phyloP scores from a whole-genome alignment of 2,888 invertebrate species.

The Lamellibrachia satsuma region DNA sequence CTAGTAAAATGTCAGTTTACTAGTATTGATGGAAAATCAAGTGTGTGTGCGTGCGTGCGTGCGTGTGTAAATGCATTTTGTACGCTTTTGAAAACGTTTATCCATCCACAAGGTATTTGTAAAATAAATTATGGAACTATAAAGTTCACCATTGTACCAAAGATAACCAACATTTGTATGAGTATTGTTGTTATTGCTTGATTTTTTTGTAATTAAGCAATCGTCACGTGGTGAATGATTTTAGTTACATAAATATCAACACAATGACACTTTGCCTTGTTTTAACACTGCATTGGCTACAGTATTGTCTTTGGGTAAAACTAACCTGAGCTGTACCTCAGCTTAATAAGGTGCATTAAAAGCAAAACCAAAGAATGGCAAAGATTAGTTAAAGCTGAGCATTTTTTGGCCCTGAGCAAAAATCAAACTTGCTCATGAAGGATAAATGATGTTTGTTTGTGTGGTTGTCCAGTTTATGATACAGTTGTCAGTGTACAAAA shows the following conservation, averaged over 20 bases:
- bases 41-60: neutral
- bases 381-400: neutral
- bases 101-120: neutral
- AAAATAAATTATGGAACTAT: neutral
- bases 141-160: neutral
- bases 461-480: neutral
- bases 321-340: neutral
- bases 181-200: too few species aligned
- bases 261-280: neutral
- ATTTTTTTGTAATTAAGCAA: too few species aligned
- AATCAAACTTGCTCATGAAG: neutral
- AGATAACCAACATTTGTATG: neutral
- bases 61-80: neutral
- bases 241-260: neutral
- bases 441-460: neutral
- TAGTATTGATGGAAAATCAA: neutral
- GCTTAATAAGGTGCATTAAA: neutral
- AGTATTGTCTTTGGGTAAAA: neutral
- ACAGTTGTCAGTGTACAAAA: neutral
- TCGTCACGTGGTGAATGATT: neutral
- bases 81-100: neutral
- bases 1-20: neutral
- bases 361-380: neutral
- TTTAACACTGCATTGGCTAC: neutral
- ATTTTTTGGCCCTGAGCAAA: neutral